Evolutionary conservation across 2,888 invertebrate species (phyloP), one percentile per base, ranked within the genome.

Genomic region (Carabus problematicus): DNA sequence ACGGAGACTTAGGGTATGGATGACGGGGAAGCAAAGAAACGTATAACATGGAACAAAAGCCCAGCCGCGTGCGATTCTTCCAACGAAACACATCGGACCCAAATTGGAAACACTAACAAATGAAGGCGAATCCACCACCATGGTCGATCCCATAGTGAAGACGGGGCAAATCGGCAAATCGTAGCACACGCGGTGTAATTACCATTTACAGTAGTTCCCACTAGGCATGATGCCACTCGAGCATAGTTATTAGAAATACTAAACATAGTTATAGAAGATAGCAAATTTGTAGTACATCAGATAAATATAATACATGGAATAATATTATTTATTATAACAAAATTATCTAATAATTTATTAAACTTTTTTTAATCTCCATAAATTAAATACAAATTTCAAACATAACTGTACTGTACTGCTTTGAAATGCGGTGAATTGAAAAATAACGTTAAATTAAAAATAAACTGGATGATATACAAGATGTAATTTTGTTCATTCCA

Each of bases 1-100:
- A 75, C 73, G 72, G 74, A 74, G 64, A 29, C 49, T 42, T 8
- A 29, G 1, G 19, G 72, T 71, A 71, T 72, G 52, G 12, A 14
- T 3, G 18, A 43, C 14, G 42, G 11, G 3, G 3, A 3, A 12
- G 12, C 3, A 9, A 40, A 39, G n/a, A 45, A 60, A 61, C 71
- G 70, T 70, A 71, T 72, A 70, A 64, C 39, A 16, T 18, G n/a
- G 52, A 62, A 49, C 49, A 42, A 49, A 47, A 41, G 59, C 19
- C 39, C n/a, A 12, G 42, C 14, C 18, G 9, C 45, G 60, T 6
- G 29, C 29, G 29, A 29, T 12, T 42, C 60, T 14, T 43, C 12
- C 40, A 40, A 11, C 54, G 19, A 55, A 42, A 64, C 52, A 54
- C 63, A 64, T 63, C 54, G 16, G 18, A 54, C 18, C 43, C 45